Evolutionary conservation across 2,888 invertebrate genomes (phyloP).

Genomic region (Epinotia ramella): DNA sequence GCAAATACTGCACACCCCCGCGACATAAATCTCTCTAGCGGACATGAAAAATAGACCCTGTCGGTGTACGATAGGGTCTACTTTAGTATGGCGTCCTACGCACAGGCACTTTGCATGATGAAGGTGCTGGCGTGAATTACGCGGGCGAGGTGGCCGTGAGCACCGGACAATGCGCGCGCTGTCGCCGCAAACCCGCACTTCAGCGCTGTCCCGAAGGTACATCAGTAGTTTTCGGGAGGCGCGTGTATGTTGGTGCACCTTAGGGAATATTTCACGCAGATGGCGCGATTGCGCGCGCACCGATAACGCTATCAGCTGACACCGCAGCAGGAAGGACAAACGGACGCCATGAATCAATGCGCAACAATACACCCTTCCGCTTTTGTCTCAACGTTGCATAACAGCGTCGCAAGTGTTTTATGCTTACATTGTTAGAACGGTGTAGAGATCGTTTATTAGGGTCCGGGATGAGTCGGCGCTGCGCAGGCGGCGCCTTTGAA

Average conservation of each 20-base stretch:
- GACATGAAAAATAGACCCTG: constrained; percentile 48
- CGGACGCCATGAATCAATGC: constrained; percentile 75
- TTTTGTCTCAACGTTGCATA: constrained; percentile 38
- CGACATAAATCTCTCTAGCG: constrained; percentile 62
- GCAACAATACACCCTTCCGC: constrained; percentile 52
- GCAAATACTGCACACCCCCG: constrained; percentile 68
- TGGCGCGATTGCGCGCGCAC: constrained; percentile 73
- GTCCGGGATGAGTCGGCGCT: constrained; percentile 24
- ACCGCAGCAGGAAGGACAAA: constrained; percentile 69
- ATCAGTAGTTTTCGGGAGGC: constrained; percentile 10
- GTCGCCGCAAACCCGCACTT: constrained; percentile 1
- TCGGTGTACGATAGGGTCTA: constrained; percentile 47
- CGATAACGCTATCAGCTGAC: constrained; percentile 71
- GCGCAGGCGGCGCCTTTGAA: constrained; percentile 75
- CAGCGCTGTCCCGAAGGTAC: not conserved
- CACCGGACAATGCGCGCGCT: constrained; percentile 19
- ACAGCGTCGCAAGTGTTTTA: constrained; percentile 37
- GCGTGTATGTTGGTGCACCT: constrained; percentile 62
- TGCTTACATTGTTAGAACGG: constrained; percentile 33
- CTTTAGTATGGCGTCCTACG: constrained; percentile 46
- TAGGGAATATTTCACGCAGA: constrained; percentile 81
- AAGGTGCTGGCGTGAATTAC: constrained; percentile 82
- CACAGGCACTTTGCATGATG: constrained; percentile 79
- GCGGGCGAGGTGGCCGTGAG: constrained; percentile 75
- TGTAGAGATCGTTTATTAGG: constrained; percentile 30